Evolutionary conservation across 2,888 invertebrate genomes (phyloP).

Genomic region (Apamea crenata): DNA sequence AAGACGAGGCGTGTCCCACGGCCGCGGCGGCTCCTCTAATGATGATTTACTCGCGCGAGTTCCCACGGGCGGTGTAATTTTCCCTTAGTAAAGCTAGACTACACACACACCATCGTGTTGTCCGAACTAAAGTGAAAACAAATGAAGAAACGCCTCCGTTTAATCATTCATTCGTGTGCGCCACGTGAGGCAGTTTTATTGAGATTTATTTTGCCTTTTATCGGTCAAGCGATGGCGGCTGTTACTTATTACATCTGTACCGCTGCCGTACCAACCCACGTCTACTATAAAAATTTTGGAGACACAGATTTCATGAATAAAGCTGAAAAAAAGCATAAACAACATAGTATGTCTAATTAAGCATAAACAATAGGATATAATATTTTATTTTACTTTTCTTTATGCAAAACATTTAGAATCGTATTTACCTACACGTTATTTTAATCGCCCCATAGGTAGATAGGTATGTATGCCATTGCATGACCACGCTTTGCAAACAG

Average conservation of each 20-base stretch:
- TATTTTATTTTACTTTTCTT: not conserved
- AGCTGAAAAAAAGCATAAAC: not conserved
- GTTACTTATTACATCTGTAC: constrained; percentile 60
- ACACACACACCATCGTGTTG: constrained; percentile 79
- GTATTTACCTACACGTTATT: not conserved
- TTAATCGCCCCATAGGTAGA: not conserved
- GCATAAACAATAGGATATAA: not conserved
- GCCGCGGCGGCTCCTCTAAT: constrained; percentile 79
- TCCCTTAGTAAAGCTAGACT: constrained; percentile 81
- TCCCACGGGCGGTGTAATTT: constrained; percentile 88
- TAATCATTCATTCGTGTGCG: constrained; percentile 87
- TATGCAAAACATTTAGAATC: not conserved
- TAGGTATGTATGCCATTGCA: not conserved
- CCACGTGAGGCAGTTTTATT: constrained; percentile 80
- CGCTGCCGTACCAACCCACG: not conserved
- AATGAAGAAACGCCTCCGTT: constrained; percentile 86
- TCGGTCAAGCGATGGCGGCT: constrained; percentile 73
- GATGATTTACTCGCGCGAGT: constrained; percentile 85
- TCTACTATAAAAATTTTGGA: constrained; percentile 2
- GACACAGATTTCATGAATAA: constrained; percentile 13
- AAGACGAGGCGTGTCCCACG: constrained; percentile 84
- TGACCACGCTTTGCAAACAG: constrained; percentile 9
- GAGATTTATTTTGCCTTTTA: constrained; percentile 85
- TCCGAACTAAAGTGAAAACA: constrained; percentile 87
- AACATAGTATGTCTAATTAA: constrained; percentile 16